Evolutionary conservation across 2,113 vertebrate genomes (phyloP), one percentile per base, ranked within the genome.

Genomic region (Danionella cerebrum): DNA sequence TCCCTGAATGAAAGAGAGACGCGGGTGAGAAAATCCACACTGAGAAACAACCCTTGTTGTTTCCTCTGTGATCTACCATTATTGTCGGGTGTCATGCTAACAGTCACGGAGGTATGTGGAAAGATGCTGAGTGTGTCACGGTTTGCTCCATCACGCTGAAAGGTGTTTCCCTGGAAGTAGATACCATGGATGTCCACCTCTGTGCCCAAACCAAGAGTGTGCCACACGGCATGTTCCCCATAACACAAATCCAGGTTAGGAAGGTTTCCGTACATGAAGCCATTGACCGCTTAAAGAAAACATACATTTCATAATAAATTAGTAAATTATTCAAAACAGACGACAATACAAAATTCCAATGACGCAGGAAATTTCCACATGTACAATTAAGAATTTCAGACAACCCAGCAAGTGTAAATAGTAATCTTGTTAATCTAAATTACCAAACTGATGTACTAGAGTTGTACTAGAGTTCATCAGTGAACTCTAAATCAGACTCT

Each of bases 161-260:
- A 88, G 39, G 89, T 94, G 80, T 98, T 98, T 18, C 95, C 96
- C 77, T 94, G 89, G 31, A 98, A 97, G 39, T 94, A 89, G 67
- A 96, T 76, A 0, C 93, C 91, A 0, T 96, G 95, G 80, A 98
- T 89, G 82, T 99, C 92, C 0, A 85, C 86, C 75, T 93, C 91
- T 0, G 89, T 90, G 53, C 96, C 96, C 42, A 98, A 76, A 2
- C 93, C 96, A 9, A 97, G 85, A 66, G 89, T 84, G 77, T 99
- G 93, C 96, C 94, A 99, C 36, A 83, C 83, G 16, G 95, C 86
- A 5, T 80, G 88, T 54, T 96, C 91, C 0, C 88, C 86, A 6
- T 82, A 83, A 80, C 94, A 99, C 92, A 99, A 89, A 3, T 79
- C 76, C 59, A 98, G 81, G 3, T 88, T 89, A 0, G 60, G 86